Conservation (phyloP, 2,888 invertebrate species). For the Leptopilina syphax region DNA sequence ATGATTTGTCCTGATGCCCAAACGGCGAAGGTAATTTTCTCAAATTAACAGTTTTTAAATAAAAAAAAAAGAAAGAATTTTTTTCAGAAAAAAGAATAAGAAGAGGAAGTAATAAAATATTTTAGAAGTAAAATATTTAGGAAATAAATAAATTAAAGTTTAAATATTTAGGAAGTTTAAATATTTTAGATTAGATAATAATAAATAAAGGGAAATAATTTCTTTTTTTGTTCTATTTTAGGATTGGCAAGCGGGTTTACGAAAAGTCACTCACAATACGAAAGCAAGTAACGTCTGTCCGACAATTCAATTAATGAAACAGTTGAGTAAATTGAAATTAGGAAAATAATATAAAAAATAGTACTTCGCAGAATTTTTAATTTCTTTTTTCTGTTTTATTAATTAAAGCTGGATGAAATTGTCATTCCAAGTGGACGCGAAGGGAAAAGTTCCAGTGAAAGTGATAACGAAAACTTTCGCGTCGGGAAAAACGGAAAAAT, state of each 20-base stretch:
- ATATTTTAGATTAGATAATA: too few species aligned
- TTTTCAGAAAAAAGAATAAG: too few species aligned
- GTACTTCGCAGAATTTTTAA: neutral
- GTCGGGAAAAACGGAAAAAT: slow-evolving; percentile 84
- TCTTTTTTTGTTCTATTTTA: slow-evolving; percentile 72
- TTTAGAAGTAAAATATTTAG: too few species aligned
- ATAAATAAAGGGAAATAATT: neutral
- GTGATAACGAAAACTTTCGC: slow-evolving; percentile 84
- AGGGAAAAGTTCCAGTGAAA: slow-evolving; percentile 83
- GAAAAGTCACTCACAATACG: slow-evolving; percentile 95
- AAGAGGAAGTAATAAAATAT: neutral
- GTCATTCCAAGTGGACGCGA: slow-evolving; percentile 81
- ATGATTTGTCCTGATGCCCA: slow-evolving; percentile 81
- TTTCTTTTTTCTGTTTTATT: neutral
- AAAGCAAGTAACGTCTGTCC: slow-evolving; percentile 98
- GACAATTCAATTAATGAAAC: slow-evolving; percentile 96
- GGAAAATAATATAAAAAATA: neutral
- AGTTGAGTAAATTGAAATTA: slow-evolving; percentile 84
- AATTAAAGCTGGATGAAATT: slow-evolving; percentile 82
- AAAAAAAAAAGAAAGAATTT: neutral
- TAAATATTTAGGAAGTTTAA: too few species aligned
- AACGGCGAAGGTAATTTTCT: slow-evolving; percentile 78
- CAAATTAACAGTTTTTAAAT: neutral
- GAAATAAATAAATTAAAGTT: too few species aligned
- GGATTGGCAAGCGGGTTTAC: slow-evolving; percentile 95